Conservation (phyloP, 1,140 invertebrate species). For the Drosophila funebris region DNA sequence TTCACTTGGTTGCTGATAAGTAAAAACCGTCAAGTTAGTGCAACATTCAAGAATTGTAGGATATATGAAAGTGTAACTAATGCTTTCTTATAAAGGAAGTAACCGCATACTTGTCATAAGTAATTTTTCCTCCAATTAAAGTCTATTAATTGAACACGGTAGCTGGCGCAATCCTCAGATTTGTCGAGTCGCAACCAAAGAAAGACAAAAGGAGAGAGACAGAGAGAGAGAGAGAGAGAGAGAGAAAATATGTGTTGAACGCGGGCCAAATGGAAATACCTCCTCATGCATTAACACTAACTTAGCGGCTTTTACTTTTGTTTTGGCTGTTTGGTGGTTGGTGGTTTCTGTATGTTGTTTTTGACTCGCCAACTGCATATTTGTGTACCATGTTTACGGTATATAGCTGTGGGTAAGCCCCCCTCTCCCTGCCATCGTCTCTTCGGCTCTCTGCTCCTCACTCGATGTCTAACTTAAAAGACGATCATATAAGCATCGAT, state of each 20-base stretch:
- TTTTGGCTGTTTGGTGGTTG: slow-evolving; percentile 43
- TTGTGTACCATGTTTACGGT: slow-evolving; percentile 65
- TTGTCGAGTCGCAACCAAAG: background rate
- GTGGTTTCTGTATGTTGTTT: slow-evolving; percentile 25
- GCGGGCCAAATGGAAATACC: slow-evolving; percentile 33
- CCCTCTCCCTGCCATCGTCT: background rate
- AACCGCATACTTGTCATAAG: background rate
- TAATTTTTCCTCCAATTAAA: slow-evolving; percentile 14
- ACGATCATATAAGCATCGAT: slow-evolving; percentile 72
- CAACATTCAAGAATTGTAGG: background rate
- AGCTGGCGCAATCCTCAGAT: slow-evolving; percentile 29
- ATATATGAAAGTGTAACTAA: background rate
- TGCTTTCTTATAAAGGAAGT: background rate
- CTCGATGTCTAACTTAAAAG: background rate
- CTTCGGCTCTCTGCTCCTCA: background rate
- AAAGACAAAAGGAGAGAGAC: slow-evolving; percentile 1
- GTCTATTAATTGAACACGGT: slow-evolving; percentile 38
- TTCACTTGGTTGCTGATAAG: background rate
- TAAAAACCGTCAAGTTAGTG: too few relatives aligned
- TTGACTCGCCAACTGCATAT: slow-evolving; percentile 62
- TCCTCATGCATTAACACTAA: slow-evolving; percentile 66
- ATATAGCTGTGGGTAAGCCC: slow-evolving; percentile 18
- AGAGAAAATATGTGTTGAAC: slow-evolving; percentile 23
- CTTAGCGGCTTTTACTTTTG: slow-evolving; percentile 78
- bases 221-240: too few relatives aligned